Percentiles rank a stretch among this genome's conserved stretches.
Evolutionary conservation across 2,888 invertebrate genomes (phyloP).

Genomic region (Arrhopalites spinosus): DNA sequence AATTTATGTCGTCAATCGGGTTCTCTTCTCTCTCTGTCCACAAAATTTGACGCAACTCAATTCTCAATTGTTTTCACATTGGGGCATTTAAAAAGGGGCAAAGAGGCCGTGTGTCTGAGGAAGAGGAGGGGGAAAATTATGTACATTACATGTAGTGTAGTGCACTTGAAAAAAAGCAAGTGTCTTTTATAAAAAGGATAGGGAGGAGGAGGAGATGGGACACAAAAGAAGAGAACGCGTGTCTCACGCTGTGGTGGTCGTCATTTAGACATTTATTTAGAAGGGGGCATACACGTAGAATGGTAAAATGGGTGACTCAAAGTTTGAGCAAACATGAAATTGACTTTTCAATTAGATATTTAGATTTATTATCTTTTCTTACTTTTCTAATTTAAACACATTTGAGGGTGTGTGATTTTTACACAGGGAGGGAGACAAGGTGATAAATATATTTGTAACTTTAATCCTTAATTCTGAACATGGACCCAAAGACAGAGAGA

Average conservation of each 20-base stretch:
- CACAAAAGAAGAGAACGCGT: not conserved
- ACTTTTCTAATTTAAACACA: not conserved
- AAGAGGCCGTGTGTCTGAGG: too few species aligned
- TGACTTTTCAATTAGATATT: constrained; percentile 24
- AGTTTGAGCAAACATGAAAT: constrained; percentile 19
- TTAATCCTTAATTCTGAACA: not conserved
- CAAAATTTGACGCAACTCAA: not conserved
- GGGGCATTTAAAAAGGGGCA: too few species aligned
- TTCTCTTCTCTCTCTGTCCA: not conserved
- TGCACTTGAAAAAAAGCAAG: not conserved
- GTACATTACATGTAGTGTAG: not conserved
- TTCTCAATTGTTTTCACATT: not conserved
- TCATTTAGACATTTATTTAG: not conserved
- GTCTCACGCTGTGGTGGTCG: not conserved
- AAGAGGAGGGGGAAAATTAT: too few species aligned
- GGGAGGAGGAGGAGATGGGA: not conserved
- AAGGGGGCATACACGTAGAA: not conserved
- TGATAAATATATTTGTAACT: too few species aligned
- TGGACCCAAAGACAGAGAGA: not conserved
- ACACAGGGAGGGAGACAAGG: too few species aligned
- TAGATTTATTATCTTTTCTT: constrained; percentile 21
- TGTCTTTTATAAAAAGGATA: not conserved
- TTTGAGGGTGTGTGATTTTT: too few species aligned
- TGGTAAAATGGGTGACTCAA: not conserved
- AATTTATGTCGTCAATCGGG: too few species aligned